These are phyloP conservation scores for Florisuga fusca DNA, from an alignment of 2,797 vertebrate species.

Conservation along the genomic window DNA sequence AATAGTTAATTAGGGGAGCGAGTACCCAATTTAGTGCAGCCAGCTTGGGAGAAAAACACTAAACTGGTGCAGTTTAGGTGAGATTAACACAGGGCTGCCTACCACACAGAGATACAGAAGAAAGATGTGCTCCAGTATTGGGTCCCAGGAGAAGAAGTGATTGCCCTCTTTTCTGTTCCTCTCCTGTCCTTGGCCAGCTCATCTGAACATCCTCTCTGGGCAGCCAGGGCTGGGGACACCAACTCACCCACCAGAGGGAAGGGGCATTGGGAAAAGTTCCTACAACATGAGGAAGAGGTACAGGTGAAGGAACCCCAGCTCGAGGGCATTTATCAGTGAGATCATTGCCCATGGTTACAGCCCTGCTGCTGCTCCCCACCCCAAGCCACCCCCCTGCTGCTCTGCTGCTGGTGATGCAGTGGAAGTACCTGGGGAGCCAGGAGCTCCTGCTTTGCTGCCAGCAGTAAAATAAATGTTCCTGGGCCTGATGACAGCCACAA, in stretches of 20 bases:
- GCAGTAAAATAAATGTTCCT: background rate
- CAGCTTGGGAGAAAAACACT: background rate
- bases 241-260: accelerated
- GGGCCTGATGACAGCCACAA: background rate
- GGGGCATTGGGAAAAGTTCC: background rate
- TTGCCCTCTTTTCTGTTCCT: background rate
- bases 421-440: background rate
- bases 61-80: background rate
- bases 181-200: background rate
- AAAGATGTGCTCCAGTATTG: background rate
- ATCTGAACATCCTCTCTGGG: too few relatives aligned
- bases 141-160: background rate
- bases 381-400: too few relatives aligned
- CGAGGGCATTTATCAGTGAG: background rate
- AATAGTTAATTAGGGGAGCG: background rate
- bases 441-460: background rate
- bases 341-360: background rate
- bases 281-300: accelerated
- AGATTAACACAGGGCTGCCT: background rate
- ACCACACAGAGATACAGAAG: background rate
- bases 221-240: too few relatives aligned
- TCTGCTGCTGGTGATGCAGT: accelerated
- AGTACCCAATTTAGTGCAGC: background rate
- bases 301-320: background rate
- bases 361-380: background rate